phyloP scores from a whole-genome alignment of 2,797 vertebrate species.

The Paratrypauchen microcephalus region DNA sequence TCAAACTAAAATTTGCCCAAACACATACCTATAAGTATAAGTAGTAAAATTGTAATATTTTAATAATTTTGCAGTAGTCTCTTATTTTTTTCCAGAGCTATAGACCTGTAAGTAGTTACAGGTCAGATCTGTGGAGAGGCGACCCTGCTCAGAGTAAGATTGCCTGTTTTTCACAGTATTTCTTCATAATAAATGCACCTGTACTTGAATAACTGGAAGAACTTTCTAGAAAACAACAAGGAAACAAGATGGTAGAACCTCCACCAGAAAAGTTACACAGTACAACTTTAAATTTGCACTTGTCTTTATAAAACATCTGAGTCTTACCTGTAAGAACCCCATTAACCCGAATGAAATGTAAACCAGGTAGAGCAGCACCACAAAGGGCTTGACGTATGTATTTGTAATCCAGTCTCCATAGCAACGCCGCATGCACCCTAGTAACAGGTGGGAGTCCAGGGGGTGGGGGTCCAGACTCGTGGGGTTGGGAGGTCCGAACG shows the following conservation, averaged over 20 bases:
- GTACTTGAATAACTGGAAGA: neutral
- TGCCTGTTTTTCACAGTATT: too few species aligned
- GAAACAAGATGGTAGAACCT: too few species aligned
- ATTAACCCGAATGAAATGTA: slow-evolving; percentile 99
- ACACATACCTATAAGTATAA: too few species aligned
- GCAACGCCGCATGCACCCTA: slow-evolving; percentile 95
- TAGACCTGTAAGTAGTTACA: too few species aligned
- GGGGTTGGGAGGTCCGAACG: slow-evolving; percentile 20
- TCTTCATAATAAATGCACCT: neutral
- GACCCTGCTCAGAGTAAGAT: too few species aligned
- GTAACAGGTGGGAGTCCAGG: slow-evolving; percentile 93
- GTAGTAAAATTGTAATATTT: too few species aligned
- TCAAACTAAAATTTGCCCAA: too few species aligned
- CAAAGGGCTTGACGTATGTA: slow-evolving; percentile 98
- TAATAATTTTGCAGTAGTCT: too few species aligned
- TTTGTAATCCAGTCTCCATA: slow-evolving; percentile 99
- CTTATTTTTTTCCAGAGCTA: too few species aligned
- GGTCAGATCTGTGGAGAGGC: too few species aligned
- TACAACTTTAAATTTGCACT: neutral
- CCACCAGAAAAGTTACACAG: neutral
- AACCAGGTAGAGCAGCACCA: slow-evolving; percentile 98
- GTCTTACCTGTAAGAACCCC: slow-evolving; percentile 94
- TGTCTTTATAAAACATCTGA: neutral
- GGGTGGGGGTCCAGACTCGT: slow-evolving; percentile 83
- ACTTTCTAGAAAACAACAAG: too few species aligned